Evolutionary conservation across 1,140 invertebrate species (phyloP).

Genomic region (Drosophila ficusphila): DNA sequence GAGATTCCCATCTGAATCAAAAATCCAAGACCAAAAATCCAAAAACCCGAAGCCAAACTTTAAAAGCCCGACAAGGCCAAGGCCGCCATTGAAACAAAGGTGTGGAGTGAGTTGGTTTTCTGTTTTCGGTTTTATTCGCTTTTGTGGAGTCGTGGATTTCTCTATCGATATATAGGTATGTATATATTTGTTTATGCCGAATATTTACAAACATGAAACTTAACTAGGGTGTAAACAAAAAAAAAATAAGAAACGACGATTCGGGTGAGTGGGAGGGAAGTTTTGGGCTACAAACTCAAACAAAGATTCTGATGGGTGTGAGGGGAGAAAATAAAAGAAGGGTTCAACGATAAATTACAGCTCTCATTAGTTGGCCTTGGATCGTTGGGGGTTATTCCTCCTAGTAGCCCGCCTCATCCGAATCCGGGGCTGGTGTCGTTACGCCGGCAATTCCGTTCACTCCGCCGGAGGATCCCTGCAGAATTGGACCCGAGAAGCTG

Average conservation of each 20-base stretch:
- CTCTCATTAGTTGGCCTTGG: conserved; percentile 21
- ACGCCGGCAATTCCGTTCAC: conserved; percentile 58
- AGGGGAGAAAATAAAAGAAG: neutral
- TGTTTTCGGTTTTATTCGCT: conserved; percentile 40
- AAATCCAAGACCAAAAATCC: neutral
- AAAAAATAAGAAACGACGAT: conserved; percentile 12
- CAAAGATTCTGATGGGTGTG: conserved; percentile 14
- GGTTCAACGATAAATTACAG: conserved; percentile 54
- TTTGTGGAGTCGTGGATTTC: conserved; percentile 21
- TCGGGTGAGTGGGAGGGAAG: neutral
- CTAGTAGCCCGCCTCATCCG: conserved; percentile 81
- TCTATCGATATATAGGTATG: conserved; percentile 28
- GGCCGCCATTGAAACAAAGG: conserved; percentile 21
- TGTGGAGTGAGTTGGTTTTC: neutral
- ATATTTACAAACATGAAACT: conserved; percentile 80
- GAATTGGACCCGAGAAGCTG: conserved; percentile 80
- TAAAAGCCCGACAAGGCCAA: conserved; percentile 5
- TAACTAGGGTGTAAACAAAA: conserved; percentile 66
- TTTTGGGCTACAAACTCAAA: neutral
- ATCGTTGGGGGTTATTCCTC: neutral
- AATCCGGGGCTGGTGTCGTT: conserved; percentile 68
- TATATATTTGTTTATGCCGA: conserved; percentile 50
- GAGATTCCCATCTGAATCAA: neutral
- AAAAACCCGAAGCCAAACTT: neutral
- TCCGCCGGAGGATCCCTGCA: conserved; percentile 77